Evolutionary conservation across 2,113 vertebrate species (phyloP).

Genomic region (Lichenostomus cassidix): DNA sequence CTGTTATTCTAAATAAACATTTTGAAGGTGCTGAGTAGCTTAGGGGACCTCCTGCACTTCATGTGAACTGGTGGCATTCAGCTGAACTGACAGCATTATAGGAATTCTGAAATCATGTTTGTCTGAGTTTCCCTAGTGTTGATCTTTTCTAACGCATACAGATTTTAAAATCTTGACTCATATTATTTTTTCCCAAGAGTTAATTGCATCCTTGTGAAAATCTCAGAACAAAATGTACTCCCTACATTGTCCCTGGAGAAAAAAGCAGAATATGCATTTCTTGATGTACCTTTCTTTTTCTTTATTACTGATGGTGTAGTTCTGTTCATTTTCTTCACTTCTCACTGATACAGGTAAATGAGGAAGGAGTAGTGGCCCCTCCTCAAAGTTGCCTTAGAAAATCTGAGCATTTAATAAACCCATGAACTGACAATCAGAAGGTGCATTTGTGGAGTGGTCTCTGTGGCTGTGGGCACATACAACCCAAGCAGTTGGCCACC

Average conservation of each 20-base stretch:
- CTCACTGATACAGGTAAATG: neutral
- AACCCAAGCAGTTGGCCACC: accelerated
- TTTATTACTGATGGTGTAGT: neutral
- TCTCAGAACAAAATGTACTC: neutral
- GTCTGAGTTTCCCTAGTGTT: neutral
- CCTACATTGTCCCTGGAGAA: neutral
- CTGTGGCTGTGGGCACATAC: neutral
- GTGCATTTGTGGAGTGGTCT: neutral
- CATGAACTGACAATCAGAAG: neutral
- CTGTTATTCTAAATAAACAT: neutral
- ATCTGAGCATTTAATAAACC: neutral
- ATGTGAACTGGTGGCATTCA: neutral
- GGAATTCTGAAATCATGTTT: neutral
- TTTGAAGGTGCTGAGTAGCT: neutral
- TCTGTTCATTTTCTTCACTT: neutral
- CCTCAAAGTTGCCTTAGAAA: neutral
- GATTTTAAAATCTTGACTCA: neutral
- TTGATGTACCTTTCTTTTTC: neutral
- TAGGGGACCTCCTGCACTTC: neutral
- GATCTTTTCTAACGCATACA: neutral
- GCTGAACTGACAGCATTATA: neutral
- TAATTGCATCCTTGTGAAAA: neutral
- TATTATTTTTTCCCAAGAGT: neutral
- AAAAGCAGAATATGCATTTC: neutral
- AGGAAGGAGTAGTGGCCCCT: neutral